Base-by-base conservation (phyloP, 2,888 invertebrate genomes). In the Palloptera scutellata region DNA sequence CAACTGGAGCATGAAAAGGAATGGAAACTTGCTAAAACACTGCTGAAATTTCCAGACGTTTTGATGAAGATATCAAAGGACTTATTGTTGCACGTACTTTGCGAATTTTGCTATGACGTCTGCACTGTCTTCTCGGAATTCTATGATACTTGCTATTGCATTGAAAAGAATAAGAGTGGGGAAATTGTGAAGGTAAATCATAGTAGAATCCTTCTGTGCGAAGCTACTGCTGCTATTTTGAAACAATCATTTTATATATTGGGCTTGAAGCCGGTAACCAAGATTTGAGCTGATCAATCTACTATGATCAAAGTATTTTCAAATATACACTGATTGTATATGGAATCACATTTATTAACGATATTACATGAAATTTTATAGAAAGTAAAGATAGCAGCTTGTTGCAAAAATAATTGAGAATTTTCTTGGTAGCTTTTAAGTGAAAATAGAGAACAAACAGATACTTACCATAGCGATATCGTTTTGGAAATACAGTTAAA, bases 121-220 rank as follows among this genome's bases (percentile, higher is more conserved):
- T 91, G 95, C n/a, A 91, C 94, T 6, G 88, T 91, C 1, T 99
- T 98, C 82, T 92, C 95, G 0, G 99, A 99, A 83, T 99, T 99
- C 85, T 99, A 99, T 85, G 97, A 98, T 81, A 91, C 88, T 77
- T 99, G 99, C 85, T 99, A 98, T 81, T 98, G 98, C 82, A 91
- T 99, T 61, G 96, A 98, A 83, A 97, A 96, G 83, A 92, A 97
- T 84, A 88, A 90, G 70, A 87, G 86, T 53, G 96, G 96, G 0
- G 90, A 92, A 80, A 90, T 96, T 75, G 84, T 92, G 1, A 92
- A 92, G 79, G 90, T 98, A 10, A 91, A 96, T 83, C 90, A 91
- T 83, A 92, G 93, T 70, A 90, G 99, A 70, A 89, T 99, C 74
- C 88, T 97, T 76, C 86, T 99, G 2, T 94, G 96, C 79, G 98